Base-by-base conservation (phyloP, 2,113 vertebrate species). In the Tyrannus savana region DNA sequence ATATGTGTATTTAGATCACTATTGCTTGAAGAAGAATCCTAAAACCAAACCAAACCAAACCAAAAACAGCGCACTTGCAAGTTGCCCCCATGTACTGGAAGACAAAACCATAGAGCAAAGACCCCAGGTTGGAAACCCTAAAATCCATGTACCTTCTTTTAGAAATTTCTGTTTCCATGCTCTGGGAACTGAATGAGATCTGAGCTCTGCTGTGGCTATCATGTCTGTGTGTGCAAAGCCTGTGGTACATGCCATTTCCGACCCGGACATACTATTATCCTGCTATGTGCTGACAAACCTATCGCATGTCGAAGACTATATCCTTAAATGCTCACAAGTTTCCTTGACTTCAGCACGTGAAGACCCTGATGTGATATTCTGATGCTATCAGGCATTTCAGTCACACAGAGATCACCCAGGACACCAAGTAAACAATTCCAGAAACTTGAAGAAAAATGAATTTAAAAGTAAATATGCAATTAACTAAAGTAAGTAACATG, bases 381-480 rank as follows among this genome's bases (percentile, higher is more conserved):
- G 91, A n/a, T 7, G 14, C 31, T 66, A 73, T n/a, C 62, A 77
- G 33, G 41, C 42, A 90, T 64, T 71, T 44, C 63, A 60, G 64
- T 35, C 59, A 59, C 41, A 49, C 9, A 62, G 56, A 91, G 44
- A 84, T 35, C 55, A 89, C 33, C 37, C 64, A 89, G 37, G n/a
- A 23, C 49, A 76, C 12, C 12, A 44, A 30, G 44, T n/a, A 71
- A 77, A 74, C n/a, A 59, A n/a, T 27, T 41, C 52, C 80, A 89
- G 62, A 86, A 93, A 76, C 23, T 24, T 30, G 30, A 66, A 37
- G 44, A 78, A 81, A 89, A 86, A 71, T 3, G 2, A 67, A 71
- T 67, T 89, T 71, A 64, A 75, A 91, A 44, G 12, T 60, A 95
- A 93, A 77, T 35, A 53, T 24, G 42, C 13, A 74, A 53, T 27